phyloP scores from a whole-genome alignment of 2,888 invertebrate genomes.

The Girardia tigrina region DNA sequence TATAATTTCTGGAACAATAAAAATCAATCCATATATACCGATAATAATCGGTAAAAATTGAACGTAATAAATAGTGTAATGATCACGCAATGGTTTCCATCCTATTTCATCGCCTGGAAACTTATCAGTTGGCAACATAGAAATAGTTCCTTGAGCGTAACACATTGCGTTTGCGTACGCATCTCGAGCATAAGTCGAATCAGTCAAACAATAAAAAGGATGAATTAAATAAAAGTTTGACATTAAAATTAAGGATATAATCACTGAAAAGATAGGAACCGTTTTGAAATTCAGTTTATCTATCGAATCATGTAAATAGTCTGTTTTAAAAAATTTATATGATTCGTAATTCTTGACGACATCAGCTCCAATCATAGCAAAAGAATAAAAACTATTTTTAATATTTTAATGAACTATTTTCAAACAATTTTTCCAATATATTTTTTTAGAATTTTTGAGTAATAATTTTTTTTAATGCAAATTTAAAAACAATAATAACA shows the following conservation, averaged over 20 bases:
- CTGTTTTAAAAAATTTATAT: not conserved
- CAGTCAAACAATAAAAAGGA: not conserved
- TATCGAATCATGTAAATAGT: not conserved
- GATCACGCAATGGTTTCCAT: not conserved
- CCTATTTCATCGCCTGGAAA: not conserved
- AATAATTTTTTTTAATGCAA: too few species aligned
- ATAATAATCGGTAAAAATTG: not conserved
- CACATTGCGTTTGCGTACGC: not conserved
- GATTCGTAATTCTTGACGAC: too few species aligned
- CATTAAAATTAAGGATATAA: not conserved
- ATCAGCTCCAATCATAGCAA: too few species aligned
- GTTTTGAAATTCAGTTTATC: not conserved
- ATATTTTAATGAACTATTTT: too few species aligned
- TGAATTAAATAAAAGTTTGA: not conserved
- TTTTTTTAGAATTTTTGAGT: too few species aligned
- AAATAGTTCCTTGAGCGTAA: not conserved
- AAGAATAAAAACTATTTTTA: too few species aligned
- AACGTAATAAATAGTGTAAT: not conserved
- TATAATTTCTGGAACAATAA: not conserved
- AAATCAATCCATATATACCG: not conserved
- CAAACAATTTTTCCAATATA: too few species aligned
- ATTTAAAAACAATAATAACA: too few species aligned
- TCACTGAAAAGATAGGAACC: not conserved
- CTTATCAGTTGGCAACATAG: not conserved
- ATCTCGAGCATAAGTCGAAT: not conserved